A percentile compares a stretch with the other conserved stretches of the same genome.
These are phyloP conservation scores for Samia ricini DNA, from an alignment of 1,140 invertebrate genomes.

Conservation along the genomic window DNA sequence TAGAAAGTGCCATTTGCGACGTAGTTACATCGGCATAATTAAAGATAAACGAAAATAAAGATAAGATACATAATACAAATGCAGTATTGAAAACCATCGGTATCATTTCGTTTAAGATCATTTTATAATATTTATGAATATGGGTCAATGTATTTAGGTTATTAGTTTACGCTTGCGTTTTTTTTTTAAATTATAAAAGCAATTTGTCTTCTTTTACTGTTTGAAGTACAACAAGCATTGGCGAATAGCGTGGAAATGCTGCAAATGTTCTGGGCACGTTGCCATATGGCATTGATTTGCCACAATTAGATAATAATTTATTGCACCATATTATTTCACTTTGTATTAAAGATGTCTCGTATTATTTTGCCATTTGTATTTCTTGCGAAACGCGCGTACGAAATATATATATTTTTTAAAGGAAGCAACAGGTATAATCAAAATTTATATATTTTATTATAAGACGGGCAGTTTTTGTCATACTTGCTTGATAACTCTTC, in stretches of 20 bases:
- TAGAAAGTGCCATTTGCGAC: conserved; percentile 40
- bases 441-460: not conserved
- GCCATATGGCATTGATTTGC: not conserved
- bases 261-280: not conserved
- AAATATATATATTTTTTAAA: not conserved
- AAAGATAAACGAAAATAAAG: not conserved
- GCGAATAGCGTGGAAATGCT: not conserved
- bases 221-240: not conserved
- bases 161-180: not conserved
- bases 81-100: not conserved
- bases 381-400: too few species aligned
- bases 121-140: not conserved
- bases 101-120: not conserved
- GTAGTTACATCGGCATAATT: not conserved
- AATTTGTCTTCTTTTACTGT: too few species aligned
- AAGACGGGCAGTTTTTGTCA: not conserved
- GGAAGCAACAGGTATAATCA: not conserved
- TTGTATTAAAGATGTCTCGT: not conserved
- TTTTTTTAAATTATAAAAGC: not conserved
- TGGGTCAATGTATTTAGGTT: not conserved
- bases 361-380: not conserved
- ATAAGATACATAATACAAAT: not conserved
- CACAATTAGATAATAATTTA: conserved; percentile 1
- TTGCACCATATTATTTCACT: not conserved
- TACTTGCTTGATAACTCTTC: conserved; percentile 9